Conservation (phyloP, 1,140 invertebrate genomes). For the Caenorhabditis tropicalis region DNA sequence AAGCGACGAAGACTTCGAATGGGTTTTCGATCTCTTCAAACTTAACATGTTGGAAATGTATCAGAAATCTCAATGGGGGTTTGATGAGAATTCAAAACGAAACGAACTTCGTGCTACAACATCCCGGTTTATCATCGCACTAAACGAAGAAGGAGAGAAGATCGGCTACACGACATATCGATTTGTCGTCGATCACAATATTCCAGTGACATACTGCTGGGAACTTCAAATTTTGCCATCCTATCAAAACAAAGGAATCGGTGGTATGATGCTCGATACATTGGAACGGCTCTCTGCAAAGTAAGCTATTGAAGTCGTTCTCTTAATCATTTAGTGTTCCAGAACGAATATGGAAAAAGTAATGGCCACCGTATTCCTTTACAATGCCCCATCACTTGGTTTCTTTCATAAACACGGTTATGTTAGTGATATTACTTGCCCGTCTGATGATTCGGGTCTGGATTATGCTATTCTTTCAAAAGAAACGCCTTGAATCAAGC, state of each 20-base stretch:
- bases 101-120: constrained; percentile 60
- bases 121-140: constrained; percentile 59
- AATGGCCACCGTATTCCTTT: constrained; percentile 64
- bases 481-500: background rate
- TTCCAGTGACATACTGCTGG: constrained; percentile 54
- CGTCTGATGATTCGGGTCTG: constrained; percentile 35
- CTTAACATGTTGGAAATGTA: constrained; percentile 60
- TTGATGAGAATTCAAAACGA: constrained; percentile 58
- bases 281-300: constrained; percentile 52
- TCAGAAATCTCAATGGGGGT: constrained; percentile 60
- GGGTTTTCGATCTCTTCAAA: constrained; percentile 59
- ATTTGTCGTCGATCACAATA: constrained; percentile 54
- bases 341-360: constrained; percentile 62
- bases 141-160: constrained; percentile 51
- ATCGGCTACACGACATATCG: constrained; percentile 59
- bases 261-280: constrained; percentile 54
- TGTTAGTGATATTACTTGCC: constrained; percentile 50
- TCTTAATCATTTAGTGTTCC: background rate
- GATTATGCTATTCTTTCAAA: constrained; percentile 51
- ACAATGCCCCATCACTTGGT: constrained; percentile 59
- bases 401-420: constrained; percentile 65
- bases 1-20: constrained; percentile 52
- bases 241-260: constrained; percentile 64
- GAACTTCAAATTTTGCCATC: constrained; percentile 61
- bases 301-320: background rate